These are phyloP conservation scores for Thyatira batis DNA, from an alignment of 2,888 invertebrate genomes.

Conservation along the genomic window DNA sequence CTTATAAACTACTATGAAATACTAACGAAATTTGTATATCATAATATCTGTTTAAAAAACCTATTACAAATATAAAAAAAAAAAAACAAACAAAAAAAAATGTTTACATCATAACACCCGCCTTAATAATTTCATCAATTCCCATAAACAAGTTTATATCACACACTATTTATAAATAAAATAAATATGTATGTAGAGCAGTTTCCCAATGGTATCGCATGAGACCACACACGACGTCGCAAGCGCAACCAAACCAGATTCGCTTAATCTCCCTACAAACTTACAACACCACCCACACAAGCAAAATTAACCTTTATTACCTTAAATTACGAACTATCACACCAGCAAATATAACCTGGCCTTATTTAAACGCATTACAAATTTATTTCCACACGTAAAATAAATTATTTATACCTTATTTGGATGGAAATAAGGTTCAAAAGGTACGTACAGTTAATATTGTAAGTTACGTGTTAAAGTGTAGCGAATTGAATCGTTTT, in stretches of 20 bases:
- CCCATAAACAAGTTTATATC: no score
- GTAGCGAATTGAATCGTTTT: constrained; percentile 39
- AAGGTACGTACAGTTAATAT: neutral
- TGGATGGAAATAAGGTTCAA: neutral
- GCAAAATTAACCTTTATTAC: constrained; percentile 14
- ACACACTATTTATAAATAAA: constrained; percentile 1
- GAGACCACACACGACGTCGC: constrained; percentile 49
- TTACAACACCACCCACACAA: constrained; percentile 14
- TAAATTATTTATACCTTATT: constrained; percentile 11
- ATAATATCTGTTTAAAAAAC: no score
- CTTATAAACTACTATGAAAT: no score
- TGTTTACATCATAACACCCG: no score
- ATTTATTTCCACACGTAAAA: neutral
- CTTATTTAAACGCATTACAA: constrained; percentile 7
- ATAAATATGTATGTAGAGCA: constrained; percentile 34
- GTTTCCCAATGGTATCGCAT: constrained; percentile 18
- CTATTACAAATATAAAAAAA: no score
- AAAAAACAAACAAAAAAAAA: no score
- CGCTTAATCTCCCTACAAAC: constrained; percentile 40
- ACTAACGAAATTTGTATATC: no score
- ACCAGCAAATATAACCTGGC: constrained; percentile 6
- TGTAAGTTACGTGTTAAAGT: constrained; percentile 26
- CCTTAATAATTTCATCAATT: no score
- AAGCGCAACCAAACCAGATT: constrained; percentile 34
- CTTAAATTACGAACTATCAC: neutral